Conservation (phyloP, 1,140 invertebrate species). For the Sycophila sp. region DNA sequence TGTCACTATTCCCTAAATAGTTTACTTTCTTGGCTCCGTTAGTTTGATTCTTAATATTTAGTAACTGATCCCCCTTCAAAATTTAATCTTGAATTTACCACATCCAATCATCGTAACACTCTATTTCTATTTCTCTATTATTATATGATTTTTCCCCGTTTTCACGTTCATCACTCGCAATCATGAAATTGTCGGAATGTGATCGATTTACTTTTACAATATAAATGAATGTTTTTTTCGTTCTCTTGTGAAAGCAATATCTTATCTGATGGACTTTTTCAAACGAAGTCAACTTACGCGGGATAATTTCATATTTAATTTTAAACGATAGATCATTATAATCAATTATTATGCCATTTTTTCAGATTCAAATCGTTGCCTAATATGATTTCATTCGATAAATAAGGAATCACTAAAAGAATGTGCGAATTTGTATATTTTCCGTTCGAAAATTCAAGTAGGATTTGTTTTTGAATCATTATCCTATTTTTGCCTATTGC, state of each 20-base stretch:
- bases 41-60: background rate
- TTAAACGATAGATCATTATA: too few species aligned
- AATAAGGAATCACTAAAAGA: slow-evolving; percentile 1
- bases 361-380: background rate
- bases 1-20: background rate
- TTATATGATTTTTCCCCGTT: background rate
- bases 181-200: background rate
- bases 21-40: background rate
- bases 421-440: background rate
- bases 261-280: background rate
- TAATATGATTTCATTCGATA: background rate
- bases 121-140: too few species aligned
- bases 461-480: background rate
- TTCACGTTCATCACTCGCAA: background rate
- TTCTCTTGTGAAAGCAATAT: background rate
- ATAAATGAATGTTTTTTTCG: too few species aligned
- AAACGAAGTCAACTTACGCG: background rate
- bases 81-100: background rate
- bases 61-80: background rate
- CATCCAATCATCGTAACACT: too few species aligned
- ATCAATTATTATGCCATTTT: background rate
- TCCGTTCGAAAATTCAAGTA: background rate
- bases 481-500: background rate
- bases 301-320: background rate
- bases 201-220: background rate